These are phyloP conservation scores for Tiaroga cobitis DNA, from an alignment of 2,797 vertebrate genomes.

Conservation along the genomic window DNA sequence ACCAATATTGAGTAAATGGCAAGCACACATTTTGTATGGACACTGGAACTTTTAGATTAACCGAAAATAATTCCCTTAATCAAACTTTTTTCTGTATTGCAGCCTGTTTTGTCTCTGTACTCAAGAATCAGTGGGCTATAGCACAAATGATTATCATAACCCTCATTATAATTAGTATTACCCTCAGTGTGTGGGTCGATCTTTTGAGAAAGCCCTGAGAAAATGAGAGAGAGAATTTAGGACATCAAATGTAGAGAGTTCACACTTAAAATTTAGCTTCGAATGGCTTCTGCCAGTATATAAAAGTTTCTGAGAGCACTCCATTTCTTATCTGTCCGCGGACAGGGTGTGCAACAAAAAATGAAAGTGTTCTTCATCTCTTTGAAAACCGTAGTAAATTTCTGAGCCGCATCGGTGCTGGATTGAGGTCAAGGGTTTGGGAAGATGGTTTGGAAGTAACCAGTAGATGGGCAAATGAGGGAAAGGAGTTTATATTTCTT, in stretches of 20 bases:
- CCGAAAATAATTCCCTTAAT: not conserved
- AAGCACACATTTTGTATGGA: not conserved
- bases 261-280: not conserved
- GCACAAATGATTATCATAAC: not conserved
- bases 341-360: constrained; percentile 18
- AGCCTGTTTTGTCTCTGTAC: not conserved
- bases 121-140: constrained; percentile 19
- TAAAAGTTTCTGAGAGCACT: constrained; percentile 42
- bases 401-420: constrained; percentile 5
- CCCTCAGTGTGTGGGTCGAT: not conserved
- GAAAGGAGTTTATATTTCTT: constrained; percentile 22
- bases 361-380: constrained; percentile 31
- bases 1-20: constrained; percentile 4
- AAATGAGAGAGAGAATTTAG: not conserved
- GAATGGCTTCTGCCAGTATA: constrained; percentile 3
- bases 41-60: not conserved
- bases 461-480: constrained; percentile 33
- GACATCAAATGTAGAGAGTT: not conserved
- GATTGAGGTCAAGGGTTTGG: constrained; percentile 43
- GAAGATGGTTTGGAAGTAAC: constrained; percentile 28
- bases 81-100: not conserved
- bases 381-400: constrained; percentile 20
- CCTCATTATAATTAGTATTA: constrained; percentile 2
- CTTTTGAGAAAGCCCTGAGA: not conserved
- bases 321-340: constrained; percentile 42